phyloP scores from a whole-genome alignment of 1,140 invertebrate species.

The Nephotettix cincticeps region DNA sequence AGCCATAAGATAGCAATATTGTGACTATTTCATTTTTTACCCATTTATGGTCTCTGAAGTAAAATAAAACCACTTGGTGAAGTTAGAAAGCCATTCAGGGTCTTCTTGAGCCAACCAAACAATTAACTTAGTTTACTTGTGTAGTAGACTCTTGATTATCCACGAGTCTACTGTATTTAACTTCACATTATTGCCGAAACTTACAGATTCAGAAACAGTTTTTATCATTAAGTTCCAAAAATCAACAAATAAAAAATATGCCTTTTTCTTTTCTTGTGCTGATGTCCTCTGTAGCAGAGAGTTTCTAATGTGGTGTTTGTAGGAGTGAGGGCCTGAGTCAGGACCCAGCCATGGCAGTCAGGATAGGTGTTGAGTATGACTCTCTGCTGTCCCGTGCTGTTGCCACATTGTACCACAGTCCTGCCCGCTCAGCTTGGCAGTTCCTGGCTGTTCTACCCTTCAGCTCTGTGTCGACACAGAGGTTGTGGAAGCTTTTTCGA shows the following conservation, averaged over 20 bases:
- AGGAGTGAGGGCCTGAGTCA: constrained; percentile 28
- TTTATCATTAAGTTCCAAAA: neutral
- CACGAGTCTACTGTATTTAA: no score
- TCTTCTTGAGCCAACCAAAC: no score
- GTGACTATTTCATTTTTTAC: no score
- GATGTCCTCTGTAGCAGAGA: no score
- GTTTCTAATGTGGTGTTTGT: neutral
- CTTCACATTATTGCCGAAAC: no score
- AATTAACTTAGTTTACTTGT: no score
- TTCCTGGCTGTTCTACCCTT: constrained; percentile 80
- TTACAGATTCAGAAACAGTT: neutral
- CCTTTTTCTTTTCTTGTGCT: neutral
- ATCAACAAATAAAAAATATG: neutral
- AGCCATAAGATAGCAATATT: no score
- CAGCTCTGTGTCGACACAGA: constrained; percentile 59
- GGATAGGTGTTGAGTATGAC: constrained; percentile 73
- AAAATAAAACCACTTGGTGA: no score
- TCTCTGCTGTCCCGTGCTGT: constrained; percentile 69
- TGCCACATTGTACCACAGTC: constrained; percentile 67
- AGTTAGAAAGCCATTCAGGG: no score
- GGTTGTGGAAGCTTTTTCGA: constrained; percentile 67
- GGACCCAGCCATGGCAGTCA: constrained; percentile 54
- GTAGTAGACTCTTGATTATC: no score
- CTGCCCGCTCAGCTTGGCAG: constrained; percentile 78
- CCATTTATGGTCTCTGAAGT: no score